phyloP scores from a whole-genome alignment of 2,113 vertebrate genomes.

The Gnathonemus echidnorhynchus region DNA sequence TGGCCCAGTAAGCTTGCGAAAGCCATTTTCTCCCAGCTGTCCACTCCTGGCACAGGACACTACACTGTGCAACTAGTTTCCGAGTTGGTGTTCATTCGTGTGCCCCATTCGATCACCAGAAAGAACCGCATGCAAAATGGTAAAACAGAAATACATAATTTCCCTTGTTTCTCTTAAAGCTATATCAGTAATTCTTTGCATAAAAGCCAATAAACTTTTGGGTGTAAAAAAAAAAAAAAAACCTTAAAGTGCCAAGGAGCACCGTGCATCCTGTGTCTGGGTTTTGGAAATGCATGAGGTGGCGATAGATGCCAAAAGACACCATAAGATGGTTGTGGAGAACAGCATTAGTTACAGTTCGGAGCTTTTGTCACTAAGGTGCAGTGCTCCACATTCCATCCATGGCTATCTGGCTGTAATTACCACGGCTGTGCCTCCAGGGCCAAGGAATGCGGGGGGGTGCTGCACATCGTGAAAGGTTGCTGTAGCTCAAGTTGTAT shows the following conservation, averaged over 20 bases:
- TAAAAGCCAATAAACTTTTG: not conserved
- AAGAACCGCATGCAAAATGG: not conserved
- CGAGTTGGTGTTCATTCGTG: not conserved
- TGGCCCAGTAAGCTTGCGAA: not conserved
- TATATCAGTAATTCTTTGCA: not conserved
- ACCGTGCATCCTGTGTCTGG: not conserved
- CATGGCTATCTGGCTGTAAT: not conserved
- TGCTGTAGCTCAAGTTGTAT: not conserved
- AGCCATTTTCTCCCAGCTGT: not conserved
- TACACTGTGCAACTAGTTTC: not conserved
- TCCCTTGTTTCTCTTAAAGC: not conserved
- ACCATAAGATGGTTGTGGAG: not conserved
- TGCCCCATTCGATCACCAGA: not conserved
- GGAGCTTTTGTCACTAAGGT: not conserved
- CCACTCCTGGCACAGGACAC: not conserved
- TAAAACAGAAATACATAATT: not conserved
- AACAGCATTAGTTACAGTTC: not conserved
- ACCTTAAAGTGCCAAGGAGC: not conserved
- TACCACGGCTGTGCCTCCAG: not conserved
- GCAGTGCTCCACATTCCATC: not conserved
- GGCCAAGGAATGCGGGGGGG: constrained; percentile 26
- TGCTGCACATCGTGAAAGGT: not conserved
- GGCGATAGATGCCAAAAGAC: not conserved
- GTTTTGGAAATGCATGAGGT: not conserved
- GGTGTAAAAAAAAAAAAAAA: not conserved